Evolutionary conservation across 2,888 invertebrate species (phyloP), one percentile per base, ranked within the genome.

Genomic region (Leuctra nigra): DNA sequence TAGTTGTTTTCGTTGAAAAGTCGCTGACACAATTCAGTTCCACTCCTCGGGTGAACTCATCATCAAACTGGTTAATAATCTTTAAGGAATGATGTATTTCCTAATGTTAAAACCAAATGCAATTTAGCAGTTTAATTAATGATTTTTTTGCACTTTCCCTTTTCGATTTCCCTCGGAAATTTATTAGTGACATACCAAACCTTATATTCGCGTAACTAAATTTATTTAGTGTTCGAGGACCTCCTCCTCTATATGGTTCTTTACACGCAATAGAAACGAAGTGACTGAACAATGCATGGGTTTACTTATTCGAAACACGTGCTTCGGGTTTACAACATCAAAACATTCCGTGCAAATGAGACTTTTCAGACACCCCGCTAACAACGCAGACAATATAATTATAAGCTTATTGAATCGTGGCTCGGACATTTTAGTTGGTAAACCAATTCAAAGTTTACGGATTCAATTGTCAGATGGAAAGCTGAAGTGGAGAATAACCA

Each of bases 341-440:
- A 41, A 41, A 41, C 41, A 16, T 7, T 20, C 20, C 41, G 20
- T 41, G 11, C 29, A 29, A 29, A 29, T 29, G 29, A 29, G 29
- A 29, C 29, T 46, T 24, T 24, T 46, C 35, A 13, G 50, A 14
- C 44, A 38, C 56, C 56, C 52, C 14, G 16, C 38, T 14, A 52
- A 38, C 39, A 22, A 52, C 33, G 22, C 7, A 56, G 56, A 56
- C 56, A 56, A 52, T 44, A 35, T 57, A 57, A 57, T 57, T 57
- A 57, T 38, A 39, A 54, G 48, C 29, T 54, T 54, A 47, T 57
- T 54, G 53, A 57, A 57, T 57, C 47, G 52, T 52, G 41, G 52
- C 33, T 6, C n/a, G 23, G 44, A 44, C 22, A 44, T 39, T n/a
- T n/a, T n/a, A n/a, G n/a, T n/a, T n/a, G n/a, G n/a, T n/a, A n/a